phyloP scores from a whole-genome alignment of 1,140 invertebrate species.

The Drosophila arizonae region DNA sequence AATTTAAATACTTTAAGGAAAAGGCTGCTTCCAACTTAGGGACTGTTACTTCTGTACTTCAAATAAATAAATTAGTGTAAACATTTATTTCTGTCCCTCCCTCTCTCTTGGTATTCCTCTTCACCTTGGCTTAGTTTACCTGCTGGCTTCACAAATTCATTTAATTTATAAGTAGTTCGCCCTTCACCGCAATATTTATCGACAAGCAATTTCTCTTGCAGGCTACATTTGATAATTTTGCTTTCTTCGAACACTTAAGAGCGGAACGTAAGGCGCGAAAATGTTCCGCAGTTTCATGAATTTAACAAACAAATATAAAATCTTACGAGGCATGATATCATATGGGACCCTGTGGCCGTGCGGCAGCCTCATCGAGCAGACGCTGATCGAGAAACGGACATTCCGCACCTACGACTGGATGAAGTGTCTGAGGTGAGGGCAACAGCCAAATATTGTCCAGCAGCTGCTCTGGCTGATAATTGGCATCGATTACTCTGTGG shows the following conservation, averaged over 20 bases:
- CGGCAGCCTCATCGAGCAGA: constrained; percentile 84
- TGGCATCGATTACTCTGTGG: neutral
- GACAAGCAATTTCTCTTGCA: constrained; percentile 21
- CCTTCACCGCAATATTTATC: constrained; percentile 1
- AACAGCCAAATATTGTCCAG: constrained; percentile 19
- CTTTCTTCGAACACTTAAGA: neutral
- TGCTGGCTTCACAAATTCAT: too few relatives aligned
- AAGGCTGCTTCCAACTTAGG: too few relatives aligned
- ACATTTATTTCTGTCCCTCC: too few relatives aligned
- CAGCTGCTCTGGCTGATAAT: constrained; percentile 6
- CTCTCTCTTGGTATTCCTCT: too few relatives aligned
- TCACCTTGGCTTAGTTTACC: neutral
- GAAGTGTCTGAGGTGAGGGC: constrained; percentile 83
- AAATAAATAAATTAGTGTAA: too few relatives aligned
- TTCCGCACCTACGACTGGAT: constrained; percentile 83
- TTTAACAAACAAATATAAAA: constrained; percentile 83
- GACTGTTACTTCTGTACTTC: too few relatives aligned
- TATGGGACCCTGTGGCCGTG: constrained; percentile 87
- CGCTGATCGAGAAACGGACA: constrained; percentile 84
- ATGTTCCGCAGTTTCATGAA: constrained; percentile 73
- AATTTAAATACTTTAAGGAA: too few relatives aligned
- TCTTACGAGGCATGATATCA: constrained; percentile 86
- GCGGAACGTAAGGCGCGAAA: constrained; percentile 29
- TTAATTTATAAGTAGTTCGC: neutral
- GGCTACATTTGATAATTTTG: neutral